A percentile compares a stretch with the other conserved stretches of the same genome.
Evolutionary conservation across 2,888 invertebrate genomes (phyloP).

Genomic region (Drosophila birchii): DNA sequence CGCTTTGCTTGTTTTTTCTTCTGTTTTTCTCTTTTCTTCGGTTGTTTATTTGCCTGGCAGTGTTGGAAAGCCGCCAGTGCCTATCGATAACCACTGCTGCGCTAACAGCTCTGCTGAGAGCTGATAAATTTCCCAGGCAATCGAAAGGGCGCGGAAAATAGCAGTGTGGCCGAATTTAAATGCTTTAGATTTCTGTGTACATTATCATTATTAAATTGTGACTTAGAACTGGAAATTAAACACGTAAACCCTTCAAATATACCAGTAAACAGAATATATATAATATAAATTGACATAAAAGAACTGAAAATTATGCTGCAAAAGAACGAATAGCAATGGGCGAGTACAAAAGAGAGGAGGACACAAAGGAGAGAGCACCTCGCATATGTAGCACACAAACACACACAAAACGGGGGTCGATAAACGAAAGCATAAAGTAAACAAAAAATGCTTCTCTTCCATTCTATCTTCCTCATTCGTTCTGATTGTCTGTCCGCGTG

Average conservation of each 20-base stretch:
- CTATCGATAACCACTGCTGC: conserved; percentile 19
- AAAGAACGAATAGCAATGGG: conserved; percentile 5
- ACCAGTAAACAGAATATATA: neutral
- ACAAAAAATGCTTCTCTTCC: conserved; percentile 57
- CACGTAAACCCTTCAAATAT: too few species aligned
- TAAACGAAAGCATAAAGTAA: conserved; percentile 79
- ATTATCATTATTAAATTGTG: too few species aligned
- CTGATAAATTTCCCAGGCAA: too few species aligned
- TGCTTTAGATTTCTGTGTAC: too few species aligned
- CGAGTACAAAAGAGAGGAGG: conserved; percentile 17
- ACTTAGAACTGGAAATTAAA: too few species aligned
- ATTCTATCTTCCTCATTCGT: conserved; percentile 13
- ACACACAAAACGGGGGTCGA: conserved; percentile 75
- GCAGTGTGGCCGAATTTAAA: too few species aligned
- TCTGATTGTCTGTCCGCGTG: conserved; percentile 41
- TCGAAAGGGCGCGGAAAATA: too few species aligned
- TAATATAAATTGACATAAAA: neutral
- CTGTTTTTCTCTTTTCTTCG: conserved; percentile 24
- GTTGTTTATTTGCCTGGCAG: conserved; percentile 40
- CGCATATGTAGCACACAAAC: conserved; percentile 71
- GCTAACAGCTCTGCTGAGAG: conserved; percentile 12
- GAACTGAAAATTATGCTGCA: conserved; percentile 9
- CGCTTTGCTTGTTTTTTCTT: conserved; percentile 40
- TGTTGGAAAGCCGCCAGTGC: conserved; percentile 3
- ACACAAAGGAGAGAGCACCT: conserved; percentile 45